These are phyloP conservation scores for Tenthredo scrophulariae DNA, from an alignment of 2,888 invertebrate genomes.

Conservation along the genomic window DNA sequence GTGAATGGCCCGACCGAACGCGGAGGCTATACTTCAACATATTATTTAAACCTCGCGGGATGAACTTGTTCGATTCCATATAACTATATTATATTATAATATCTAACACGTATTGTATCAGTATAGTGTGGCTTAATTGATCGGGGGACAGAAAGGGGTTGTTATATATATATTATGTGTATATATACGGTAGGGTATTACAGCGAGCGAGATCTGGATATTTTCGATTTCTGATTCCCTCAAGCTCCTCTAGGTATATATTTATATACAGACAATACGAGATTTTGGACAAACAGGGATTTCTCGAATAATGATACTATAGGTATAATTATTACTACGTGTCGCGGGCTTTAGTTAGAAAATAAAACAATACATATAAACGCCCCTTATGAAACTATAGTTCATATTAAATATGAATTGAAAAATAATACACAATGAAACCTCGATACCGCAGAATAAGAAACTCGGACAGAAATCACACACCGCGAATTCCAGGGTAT, in stretches of 20 bases:
- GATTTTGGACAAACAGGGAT: constrained; percentile 46
- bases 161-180: background rate
- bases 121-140: background rate
- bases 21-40: background rate
- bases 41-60: background rate
- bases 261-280: constrained; percentile 27
- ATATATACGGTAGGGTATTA: background rate
- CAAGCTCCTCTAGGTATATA: background rate
- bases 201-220: background rate
- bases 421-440: background rate
- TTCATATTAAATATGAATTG: background rate
- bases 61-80: background rate
- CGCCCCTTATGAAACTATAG: background rate
- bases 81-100: constrained; percentile 11
- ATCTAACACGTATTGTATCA: background rate
- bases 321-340: background rate
- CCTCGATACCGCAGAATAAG: background rate
- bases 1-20: background rate
- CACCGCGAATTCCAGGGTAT: background rate
- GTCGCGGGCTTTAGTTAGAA: background rate
- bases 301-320: background rate
- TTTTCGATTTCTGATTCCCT: background rate
- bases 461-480: background rate
- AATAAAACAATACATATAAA: background rate
- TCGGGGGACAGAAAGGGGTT: background rate